Evolutionary conservation across 2,113 vertebrate species (phyloP).

Genomic region (Salminus brasiliensis): DNA sequence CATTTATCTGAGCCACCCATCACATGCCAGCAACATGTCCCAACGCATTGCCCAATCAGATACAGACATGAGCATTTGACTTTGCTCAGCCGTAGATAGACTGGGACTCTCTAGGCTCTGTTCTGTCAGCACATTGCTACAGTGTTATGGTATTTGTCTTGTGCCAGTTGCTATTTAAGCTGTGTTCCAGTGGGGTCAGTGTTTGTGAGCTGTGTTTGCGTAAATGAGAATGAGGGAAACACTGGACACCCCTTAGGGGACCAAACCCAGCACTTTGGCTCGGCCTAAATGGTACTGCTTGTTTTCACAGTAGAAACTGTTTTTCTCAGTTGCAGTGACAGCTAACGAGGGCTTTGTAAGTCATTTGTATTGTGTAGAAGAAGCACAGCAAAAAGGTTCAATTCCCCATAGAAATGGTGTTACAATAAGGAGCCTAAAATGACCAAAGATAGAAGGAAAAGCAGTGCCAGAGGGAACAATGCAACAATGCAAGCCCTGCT

Average conservation of each 20-base stretch:
- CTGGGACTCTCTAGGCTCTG: not conserved
- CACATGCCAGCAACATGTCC: not conserved
- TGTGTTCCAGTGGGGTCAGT: not conserved
- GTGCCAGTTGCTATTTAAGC: conserved; percentile 11
- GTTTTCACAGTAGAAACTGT: not conserved
- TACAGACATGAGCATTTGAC: not conserved
- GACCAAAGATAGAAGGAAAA: not conserved
- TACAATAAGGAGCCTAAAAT: not conserved
- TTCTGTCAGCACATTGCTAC: conserved; percentile 16
- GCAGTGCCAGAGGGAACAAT: too few relatives aligned
- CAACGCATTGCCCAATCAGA: not conserved
- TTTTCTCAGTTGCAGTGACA: not conserved
- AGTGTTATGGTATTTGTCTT: conserved; percentile 23
- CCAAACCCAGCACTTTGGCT: not conserved
- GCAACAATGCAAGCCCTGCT: too few relatives aligned
- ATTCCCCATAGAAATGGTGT: not conserved
- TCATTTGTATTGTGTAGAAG: not conserved
- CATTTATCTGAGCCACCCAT: not conserved
- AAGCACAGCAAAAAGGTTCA: not conserved
- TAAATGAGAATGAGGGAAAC: not conserved
- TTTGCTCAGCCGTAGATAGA: not conserved
- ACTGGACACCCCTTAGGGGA: not conserved
- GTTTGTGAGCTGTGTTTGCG: not conserved
- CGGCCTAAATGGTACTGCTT: not conserved
- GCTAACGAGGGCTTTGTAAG: not conserved